Base-by-base conservation (phyloP, 2,113 vertebrate genomes). In the Rhizomys pruinosus region DNA sequence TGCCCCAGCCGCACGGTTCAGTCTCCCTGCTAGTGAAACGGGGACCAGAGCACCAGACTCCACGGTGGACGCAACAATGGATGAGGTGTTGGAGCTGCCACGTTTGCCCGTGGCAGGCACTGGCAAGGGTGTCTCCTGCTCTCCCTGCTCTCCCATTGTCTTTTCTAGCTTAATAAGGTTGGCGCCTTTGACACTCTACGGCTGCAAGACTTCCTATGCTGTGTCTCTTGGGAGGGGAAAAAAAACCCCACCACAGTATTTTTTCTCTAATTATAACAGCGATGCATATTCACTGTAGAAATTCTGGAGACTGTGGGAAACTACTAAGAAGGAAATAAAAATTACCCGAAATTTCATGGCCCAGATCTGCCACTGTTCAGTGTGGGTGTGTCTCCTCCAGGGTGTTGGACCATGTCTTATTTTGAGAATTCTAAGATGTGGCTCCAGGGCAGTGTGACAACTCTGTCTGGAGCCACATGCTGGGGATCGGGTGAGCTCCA, bases 271-370 rank as follows among this genome's bases (percentile, higher is more conserved):
- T 89, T 68, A 37, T 77, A 84, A 94, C 61, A 87, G 66, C 15
- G 66, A 76, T 25, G 29, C 29, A 11, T 10, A 37, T 34, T 94
- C 42, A 93, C 72, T 19, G 25, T 27, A 81, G 84, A 87, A 95
- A 76, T 89, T 64, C 68, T 95, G 96, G 95, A 92, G 92, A 89
- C 84, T 57, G 95, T 96, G 95, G 89, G 93, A 95, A 95, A 95
- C 87, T 84, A 93, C 84, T n/a, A 87, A 95, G 91, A 91, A 95
- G 95, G 96, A 97, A 95, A 97, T 94, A 92, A 89, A 95, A 94
- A 78, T 73, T 17, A 63, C 94, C 95, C 76, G 0, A 89, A 69
- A 74, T 94, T 95, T 97, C 96, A 96, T 87, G 22, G 96, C 96
- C 92, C 84, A 69, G 47, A 72, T 73, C 87, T 73, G 71, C 68